Evolutionary conservation across 2,888 invertebrate genomes (phyloP).

Genomic region (Eupithecia subfuscata): DNA sequence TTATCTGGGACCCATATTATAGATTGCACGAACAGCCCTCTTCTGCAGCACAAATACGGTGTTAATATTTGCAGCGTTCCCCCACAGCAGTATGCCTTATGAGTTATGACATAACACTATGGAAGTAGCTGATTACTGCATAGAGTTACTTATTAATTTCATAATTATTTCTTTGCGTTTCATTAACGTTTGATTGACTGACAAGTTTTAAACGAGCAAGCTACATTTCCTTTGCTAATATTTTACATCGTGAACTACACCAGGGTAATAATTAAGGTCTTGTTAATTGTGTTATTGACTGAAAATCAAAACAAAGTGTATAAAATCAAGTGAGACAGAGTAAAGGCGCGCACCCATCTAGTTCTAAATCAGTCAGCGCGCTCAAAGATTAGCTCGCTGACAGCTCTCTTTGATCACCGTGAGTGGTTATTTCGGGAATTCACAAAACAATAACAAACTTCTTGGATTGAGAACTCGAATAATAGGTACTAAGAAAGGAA

Average conservation of each 20-base stretch:
- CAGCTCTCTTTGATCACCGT: background rate
- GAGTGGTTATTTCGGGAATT: background rate
- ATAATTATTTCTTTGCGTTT: background rate
- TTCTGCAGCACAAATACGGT: no score
- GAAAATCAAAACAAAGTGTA: background rate
- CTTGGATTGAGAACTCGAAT: background rate
- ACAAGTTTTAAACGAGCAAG: background rate
- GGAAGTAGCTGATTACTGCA: no score
- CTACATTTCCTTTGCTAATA: background rate
- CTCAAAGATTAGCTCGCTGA: background rate
- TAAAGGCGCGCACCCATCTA: background rate
- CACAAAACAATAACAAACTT: slow-evolving; percentile 1
- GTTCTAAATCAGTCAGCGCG: background rate
- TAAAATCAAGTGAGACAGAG: background rate
- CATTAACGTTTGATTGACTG: background rate
- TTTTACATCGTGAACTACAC: background rate
- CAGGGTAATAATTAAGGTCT: background rate
- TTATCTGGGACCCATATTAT: no score
- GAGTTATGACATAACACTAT: no score
- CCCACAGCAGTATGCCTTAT: no score
- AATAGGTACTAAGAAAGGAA: background rate
- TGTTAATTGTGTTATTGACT: background rate
- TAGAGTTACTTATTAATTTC: background rate
- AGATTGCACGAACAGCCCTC: no score
- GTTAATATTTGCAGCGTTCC: no score